A percentile compares a stretch with the other conserved stretches of the same genome.
phyloP scores from a whole-genome alignment of 2,797 vertebrate genomes.

The Austrolebias charrua region DNA sequence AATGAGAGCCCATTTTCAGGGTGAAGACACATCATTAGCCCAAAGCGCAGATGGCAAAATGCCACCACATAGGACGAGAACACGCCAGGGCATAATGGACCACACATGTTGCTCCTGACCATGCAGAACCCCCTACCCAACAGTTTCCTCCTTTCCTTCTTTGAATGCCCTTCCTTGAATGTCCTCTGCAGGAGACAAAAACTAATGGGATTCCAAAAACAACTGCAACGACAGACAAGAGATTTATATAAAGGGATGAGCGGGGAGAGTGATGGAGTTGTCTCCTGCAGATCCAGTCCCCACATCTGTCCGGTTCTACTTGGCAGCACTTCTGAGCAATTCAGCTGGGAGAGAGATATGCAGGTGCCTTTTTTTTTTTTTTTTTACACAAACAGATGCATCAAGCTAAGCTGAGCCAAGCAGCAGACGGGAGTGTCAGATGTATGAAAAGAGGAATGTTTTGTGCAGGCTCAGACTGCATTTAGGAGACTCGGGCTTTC shows the following conservation, averaged over 20 bases:
- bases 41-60: conserved; percentile 26
- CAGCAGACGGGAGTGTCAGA: conserved; percentile 58
- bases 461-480: conserved; percentile 57
- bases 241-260: conserved; percentile 69
- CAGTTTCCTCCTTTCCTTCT: conserved; percentile 2
- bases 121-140: conserved; percentile 13
- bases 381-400: conserved; percentile 63
- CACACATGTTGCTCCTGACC: conserved; percentile 61
- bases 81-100: conserved; percentile 51
- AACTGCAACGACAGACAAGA: conserved; percentile 65
- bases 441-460: conserved; percentile 66
- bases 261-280: conserved; percentile 72
- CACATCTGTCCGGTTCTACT: conserved; percentile 75
- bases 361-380: conserved; percentile 65
- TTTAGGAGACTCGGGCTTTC: conserved; percentile 44
- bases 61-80: conserved; percentile 26
- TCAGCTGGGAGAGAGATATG: conserved; percentile 69
- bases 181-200: conserved; percentile 59
- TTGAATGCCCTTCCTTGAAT: conserved; percentile 45
- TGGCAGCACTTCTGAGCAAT: conserved; percentile 73
- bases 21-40: conserved; percentile 53
- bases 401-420: conserved; percentile 64
- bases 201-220: conserved; percentile 66
- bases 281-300: conserved; percentile 67
- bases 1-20: conserved; percentile 29